phyloP scores from a whole-genome alignment of 1,140 invertebrate species.

The Ostrea edulis region DNA sequence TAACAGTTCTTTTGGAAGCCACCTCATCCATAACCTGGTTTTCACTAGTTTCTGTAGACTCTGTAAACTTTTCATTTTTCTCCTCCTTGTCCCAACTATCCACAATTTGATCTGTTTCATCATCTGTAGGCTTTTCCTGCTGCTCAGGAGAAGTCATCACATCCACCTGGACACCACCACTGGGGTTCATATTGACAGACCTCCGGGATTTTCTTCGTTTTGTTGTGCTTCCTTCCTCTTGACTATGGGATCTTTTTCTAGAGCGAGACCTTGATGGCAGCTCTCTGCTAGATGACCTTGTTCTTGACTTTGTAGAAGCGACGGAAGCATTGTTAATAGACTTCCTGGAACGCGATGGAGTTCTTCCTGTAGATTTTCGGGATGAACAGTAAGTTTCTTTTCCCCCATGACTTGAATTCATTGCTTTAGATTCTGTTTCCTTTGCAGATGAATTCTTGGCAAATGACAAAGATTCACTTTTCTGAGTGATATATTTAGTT shows the following conservation, averaged over 20 bases:
- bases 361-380: neutral
- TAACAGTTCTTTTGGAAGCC: neutral
- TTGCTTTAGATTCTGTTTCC: neutral
- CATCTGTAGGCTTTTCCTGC: neutral
- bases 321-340: neutral
- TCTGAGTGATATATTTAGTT: neutral
- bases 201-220: conserved; percentile 19
- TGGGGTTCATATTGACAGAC: conserved; percentile 1
- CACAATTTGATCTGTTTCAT: neutral
- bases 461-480: neutral
- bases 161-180: neutral
- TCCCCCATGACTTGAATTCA: neutral
- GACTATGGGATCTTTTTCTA: conserved; percentile 20
- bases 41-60: neutral
- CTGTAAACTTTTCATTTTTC: neutral
- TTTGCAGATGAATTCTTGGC: neutral
- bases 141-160: conserved; percentile 5
- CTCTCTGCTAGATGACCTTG: conserved; percentile 15
- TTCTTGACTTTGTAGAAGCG: neutral
- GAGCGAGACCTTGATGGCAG: neutral
- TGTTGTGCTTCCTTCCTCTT: neutral
- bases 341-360: neutral
- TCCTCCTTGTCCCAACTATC: neutral
- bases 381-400: neutral
- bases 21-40: neutral